These are phyloP conservation scores for Dipodomys stephensi DNA, from an alignment of 2,113 vertebrate genomes.

Conservation along the genomic window DNA sequence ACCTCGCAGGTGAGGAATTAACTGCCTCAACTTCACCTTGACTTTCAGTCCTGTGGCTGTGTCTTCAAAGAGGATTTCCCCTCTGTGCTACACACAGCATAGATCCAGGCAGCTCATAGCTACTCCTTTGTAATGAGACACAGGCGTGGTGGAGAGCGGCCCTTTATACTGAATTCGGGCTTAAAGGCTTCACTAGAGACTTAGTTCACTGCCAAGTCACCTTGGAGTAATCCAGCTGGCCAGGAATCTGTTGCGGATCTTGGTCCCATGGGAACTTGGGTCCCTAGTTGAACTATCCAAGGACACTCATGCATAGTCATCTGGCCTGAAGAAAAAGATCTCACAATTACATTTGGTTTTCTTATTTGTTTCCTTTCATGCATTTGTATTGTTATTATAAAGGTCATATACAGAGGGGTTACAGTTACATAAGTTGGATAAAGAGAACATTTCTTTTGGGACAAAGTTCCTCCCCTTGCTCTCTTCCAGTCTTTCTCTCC, in stretches of 20 bases:
- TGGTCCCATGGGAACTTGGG: background rate
- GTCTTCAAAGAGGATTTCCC: background rate
- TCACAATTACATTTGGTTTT: background rate
- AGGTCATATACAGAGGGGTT: no score
- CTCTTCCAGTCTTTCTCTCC: no score
- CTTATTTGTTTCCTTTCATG: no score
- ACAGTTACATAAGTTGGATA: no score
- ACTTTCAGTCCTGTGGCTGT: background rate
- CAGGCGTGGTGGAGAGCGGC: no score
- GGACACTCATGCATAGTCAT: background rate
- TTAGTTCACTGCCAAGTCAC: no score
- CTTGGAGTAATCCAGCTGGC: background rate
- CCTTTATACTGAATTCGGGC: background rate
- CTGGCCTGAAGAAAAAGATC: no score
- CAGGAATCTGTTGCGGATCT: background rate
- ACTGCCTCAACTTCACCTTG: background rate
- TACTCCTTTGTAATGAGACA: background rate
- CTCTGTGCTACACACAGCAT: rapidly evolving
- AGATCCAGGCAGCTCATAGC: rapidly evolving
- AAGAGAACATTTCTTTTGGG: no score
- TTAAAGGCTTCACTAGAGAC: background rate
- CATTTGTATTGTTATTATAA: no score
- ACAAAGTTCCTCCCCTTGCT: no score
- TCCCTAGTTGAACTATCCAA: rapidly evolving
- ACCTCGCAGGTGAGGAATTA: background rate